Evolutionary conservation across 2,888 invertebrate genomes (phyloP), one percentile per base, ranked within the genome.

Genomic region (Pyrrhosoma nymphula): DNA sequence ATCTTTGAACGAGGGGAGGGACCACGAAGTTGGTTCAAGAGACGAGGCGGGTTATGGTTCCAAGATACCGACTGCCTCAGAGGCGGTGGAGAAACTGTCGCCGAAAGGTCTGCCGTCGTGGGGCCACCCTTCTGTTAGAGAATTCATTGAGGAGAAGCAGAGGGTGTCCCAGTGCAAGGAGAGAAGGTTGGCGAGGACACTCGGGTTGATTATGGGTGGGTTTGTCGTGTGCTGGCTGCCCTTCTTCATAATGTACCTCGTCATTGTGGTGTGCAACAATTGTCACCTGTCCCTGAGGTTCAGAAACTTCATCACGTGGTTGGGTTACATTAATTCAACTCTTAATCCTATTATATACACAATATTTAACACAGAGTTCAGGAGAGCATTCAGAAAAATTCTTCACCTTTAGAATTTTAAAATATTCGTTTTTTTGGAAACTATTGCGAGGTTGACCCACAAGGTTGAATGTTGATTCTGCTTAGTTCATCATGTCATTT

Each of bases 161-260:
- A 69, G 12, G 12, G 26, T 26, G 69, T 26, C 69, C n/a, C 69
- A 69, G 69, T 69, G 20, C 8, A 69, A 69, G 69, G 69, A 69
- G 69, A 69, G 69, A 20, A 69, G 26, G 69, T 26, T 69, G 69
- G 69, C 69, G 26, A 69, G 69, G 69, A 69, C 69, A 23, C 69
- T 69, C 26, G 23, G 69, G 8, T 69, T 69, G 69, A 69, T 69
- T 18, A 69, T 69, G 69, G 69, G 69, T 26, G 69, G 2, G 69
- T 69, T 69, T 69, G 69, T 69, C 26, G 69, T 69, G 69, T 69
- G 69, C n/a, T 69, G 69, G 69, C 26, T 69, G n/a, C 69, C 69
- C 26, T 69, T 69, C 69, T 69, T 69, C 69, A 10, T 69, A 12
- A 69, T 26, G 23, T 69, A 69, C 12, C 26, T 26, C 12, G 69